Evolutionary conservation across 2,888 invertebrate genomes (phyloP), one percentile per base, ranked within the genome.

Genomic region (Autographa pulchrina): DNA sequence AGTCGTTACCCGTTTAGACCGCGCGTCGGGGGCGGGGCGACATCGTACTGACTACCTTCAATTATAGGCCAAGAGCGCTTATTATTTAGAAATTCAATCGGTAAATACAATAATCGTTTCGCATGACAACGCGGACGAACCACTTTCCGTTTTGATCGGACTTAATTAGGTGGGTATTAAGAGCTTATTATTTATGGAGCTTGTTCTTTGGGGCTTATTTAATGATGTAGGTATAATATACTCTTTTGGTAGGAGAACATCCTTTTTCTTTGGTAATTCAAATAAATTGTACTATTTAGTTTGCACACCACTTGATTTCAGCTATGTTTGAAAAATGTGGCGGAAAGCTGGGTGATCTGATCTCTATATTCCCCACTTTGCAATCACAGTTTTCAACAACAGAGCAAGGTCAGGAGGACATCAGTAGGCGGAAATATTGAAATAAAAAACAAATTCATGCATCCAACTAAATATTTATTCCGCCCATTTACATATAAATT

Each of bases 391-490:
- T 38, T 11, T 11, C 38, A 38, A 38, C 11, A 38, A 1, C 11
- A 38, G 2, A 2, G 38, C 11, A 11, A 38, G 11, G 38, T 38
- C 11, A 11, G 35, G 6, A 2, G 38, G 65, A n/a, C 4, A 0
- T 16, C 14, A 38, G 11, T 35, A 7, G 2, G 3, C 14, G 6
- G 3, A 8, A 48, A 14, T 20, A 13, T 20, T n/a, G 18, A 2
- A 81, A 85, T 85, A 83, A 90, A 88, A 91, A 84, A 85, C 71
- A 70, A 69, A 74, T 73, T 68, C 75, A 87, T 89, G 87, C 85
- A 88, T 90, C 88, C 90, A 92, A 93, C 92, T 94, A 93, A 91
- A 93, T 92, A 82, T 94, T 92, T 94, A 94, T 93, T 94, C 89
- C 90, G 91, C 88, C 83, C 90, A 89, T 88, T 87, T 90, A 91